Evolutionary conservation across 2,888 invertebrate genomes (phyloP).

Genomic region (Leucophenga montana): DNA sequence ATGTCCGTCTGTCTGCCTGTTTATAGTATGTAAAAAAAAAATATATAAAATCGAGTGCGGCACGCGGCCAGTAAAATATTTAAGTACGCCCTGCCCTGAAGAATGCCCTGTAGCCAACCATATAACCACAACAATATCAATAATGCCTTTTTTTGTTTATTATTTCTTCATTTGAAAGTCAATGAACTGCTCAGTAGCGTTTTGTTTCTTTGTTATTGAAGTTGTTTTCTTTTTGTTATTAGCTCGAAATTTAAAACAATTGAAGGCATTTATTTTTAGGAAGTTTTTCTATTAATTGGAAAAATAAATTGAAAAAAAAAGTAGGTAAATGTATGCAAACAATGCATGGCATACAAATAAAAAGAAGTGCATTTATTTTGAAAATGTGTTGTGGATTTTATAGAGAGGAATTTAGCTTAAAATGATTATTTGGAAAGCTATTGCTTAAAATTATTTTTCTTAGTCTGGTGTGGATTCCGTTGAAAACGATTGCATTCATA

Average conservation of each 20-base stretch:
- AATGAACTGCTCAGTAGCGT: slow-evolving; percentile 5
- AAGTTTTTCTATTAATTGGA: neutral
- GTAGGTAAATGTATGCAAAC: neutral
- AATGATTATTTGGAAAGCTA: too few relatives aligned
- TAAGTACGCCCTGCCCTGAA: neutral
- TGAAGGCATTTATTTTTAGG: too few relatives aligned
- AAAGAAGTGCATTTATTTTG: too few relatives aligned
- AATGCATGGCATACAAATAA: too few relatives aligned
- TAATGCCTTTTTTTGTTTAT: neutral
- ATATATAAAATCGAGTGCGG: slow-evolving; percentile 12
- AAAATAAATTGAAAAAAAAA: neutral
- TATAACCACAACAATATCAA: neutral
- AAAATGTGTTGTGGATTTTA: too few relatives aligned
- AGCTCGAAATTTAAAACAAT: neutral
- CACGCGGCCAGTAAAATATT: neutral
- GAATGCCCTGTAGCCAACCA: too few relatives aligned
- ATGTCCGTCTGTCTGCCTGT: neutral
- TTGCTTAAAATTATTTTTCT: too few relatives aligned
- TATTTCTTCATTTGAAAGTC: slow-evolving; percentile 3
- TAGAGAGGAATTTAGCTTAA: too few relatives aligned
- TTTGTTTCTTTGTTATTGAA: neutral
- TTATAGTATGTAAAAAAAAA: neutral
- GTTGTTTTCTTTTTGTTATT: neutral
- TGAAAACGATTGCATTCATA: too few relatives aligned
- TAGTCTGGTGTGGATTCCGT: too few relatives aligned